Base-by-base conservation (phyloP, 2,888 invertebrate species). In the Synanthedon formicaeformis region DNA sequence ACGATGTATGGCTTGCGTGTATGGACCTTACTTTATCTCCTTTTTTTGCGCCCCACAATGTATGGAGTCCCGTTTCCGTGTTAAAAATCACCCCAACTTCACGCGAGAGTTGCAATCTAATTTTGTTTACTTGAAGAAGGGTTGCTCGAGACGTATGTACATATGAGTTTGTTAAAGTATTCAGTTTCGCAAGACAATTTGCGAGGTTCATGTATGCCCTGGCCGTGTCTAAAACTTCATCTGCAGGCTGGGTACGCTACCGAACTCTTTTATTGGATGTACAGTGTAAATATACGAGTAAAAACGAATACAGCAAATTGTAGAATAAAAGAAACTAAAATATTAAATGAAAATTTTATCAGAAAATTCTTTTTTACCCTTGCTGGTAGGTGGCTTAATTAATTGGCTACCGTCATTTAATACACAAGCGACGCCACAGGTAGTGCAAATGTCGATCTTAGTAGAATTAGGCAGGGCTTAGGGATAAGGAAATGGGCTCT, bases 121-220 rank as follows among this genome's bases (percentile, higher is more conserved):
- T 69, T 71, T 65, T 60, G 66, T 65, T 64, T 61, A 63, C 58
- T 60, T 45, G 45, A 45, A 14, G 53, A 55, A 63, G 61, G 62
- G 59, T 63, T 62, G 63, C 67, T 64, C 64, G 57, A 61, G 52
- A 50, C 52, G 51, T n/a, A n/a, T 55, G 60, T 60, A 64, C 63
- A 61, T 64, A 66, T 66, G 66, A 66, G 65, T 57, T 58, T 57
- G 55, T 61, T 71, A 66, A 70, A 70, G 69, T 67, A 71, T 73
- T 69, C 67, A 69, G 58, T 58, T 63, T 66, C 64, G 45, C 8
- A 45, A 45, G 45, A 45, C 13, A 45, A 45, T 45, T 45, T 45
- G 45, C 3, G 45, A 45, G 45, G 45, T 45, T 45, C 12, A 14
- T 45, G 45, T 45, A 45, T 45, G n/a, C 14, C 6, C 45, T 45